Base-by-base conservation (phyloP, 1,140 invertebrate species). In the Battus philenor region DNA sequence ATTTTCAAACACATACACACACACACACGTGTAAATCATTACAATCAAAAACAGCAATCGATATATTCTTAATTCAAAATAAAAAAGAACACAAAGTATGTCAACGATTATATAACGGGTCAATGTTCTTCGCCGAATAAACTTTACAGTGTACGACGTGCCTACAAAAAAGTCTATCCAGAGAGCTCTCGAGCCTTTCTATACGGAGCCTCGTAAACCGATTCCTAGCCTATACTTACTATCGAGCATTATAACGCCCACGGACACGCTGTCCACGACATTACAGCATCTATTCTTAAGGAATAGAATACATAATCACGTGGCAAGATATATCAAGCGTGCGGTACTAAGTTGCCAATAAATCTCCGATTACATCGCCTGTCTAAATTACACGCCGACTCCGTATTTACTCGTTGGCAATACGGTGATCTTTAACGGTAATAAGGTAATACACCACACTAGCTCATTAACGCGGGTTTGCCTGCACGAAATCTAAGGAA, bases 361-460 rank as follows among this genome's bases (percentile, higher is more conserved):
- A 34, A 34, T 34, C 32, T 34, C 32, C 32, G 32, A 34, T 34
- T 34, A 34, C 32, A 34, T 34, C 32, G 32, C 17, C 32, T 34
- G 32, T 34, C 32, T 34, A 34, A 20, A 34, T 34, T 34, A 34
- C 32, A 34, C 32, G 9, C 32, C 17, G 20, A 17, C 16, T 15
- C 5, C 11, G 32, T 34, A 34, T 34, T 34, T 34, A 34, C 32
- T 34, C 32, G 32, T 34, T 34, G 32, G n/a, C 16, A 34, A 34
- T 18, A 34, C 32, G 16, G 16, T 20, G 32, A 34, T 34, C 32
- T 34, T 34, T 34, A 34, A 34, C 32, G 32, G 32, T 34, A 34
- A 34, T 34, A 34, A 20, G 32, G 11, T 17, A 18, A 18, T 29
- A 20, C 18, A 6, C 32, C 16, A 34, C 18, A 34, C 32, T 18